Percentiles rank a stretch among this genome's conserved stretches.
Evolutionary conservation across 2,888 invertebrate genomes (phyloP).

Genomic region (Erebia palarica): DNA sequence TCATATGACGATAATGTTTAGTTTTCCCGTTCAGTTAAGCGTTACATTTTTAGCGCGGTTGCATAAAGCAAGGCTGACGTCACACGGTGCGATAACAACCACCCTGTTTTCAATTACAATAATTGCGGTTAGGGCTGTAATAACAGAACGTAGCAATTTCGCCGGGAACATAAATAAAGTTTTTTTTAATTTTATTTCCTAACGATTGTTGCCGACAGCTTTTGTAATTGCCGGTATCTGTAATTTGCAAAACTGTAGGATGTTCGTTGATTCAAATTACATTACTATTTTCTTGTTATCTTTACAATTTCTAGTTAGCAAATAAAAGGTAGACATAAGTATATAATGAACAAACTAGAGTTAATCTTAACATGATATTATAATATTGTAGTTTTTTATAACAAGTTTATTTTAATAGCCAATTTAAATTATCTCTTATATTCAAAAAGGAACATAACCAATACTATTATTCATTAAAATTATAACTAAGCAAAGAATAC

Average conservation of each 20-base stretch:
- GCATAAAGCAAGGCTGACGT: slow-evolving; percentile 51
- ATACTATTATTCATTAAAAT: too few species aligned
- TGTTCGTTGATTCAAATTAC: neutral
- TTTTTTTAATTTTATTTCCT: slow-evolving; percentile 62
- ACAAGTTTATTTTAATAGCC: too few species aligned
- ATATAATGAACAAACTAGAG: too few species aligned
- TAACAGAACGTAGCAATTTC: slow-evolving; percentile 69
- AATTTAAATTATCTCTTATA: too few species aligned
- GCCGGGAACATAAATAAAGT: slow-evolving; percentile 68
- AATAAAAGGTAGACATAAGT: too few species aligned
- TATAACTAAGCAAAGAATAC: too few species aligned
- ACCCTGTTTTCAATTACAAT: slow-evolving; percentile 78
- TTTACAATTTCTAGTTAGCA: too few species aligned
- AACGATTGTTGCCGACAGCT: slow-evolving; percentile 34
- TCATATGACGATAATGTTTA: slow-evolving; percentile 11
- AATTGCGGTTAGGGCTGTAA: slow-evolving; percentile 73
- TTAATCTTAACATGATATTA: too few species aligned
- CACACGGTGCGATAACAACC: slow-evolving; percentile 62
- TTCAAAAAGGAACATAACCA: too few species aligned
- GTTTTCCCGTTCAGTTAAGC: slow-evolving; percentile 5
- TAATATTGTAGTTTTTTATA: too few species aligned
- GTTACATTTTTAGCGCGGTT: slow-evolving; percentile 33
- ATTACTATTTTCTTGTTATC: neutral
- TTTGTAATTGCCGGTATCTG: slow-evolving; percentile 29
- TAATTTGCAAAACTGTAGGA: slow-evolving; percentile 19